Evolutionary conservation across 2,113 vertebrate species (phyloP).

Genomic region (Neopipo cinnamomea): DNA sequence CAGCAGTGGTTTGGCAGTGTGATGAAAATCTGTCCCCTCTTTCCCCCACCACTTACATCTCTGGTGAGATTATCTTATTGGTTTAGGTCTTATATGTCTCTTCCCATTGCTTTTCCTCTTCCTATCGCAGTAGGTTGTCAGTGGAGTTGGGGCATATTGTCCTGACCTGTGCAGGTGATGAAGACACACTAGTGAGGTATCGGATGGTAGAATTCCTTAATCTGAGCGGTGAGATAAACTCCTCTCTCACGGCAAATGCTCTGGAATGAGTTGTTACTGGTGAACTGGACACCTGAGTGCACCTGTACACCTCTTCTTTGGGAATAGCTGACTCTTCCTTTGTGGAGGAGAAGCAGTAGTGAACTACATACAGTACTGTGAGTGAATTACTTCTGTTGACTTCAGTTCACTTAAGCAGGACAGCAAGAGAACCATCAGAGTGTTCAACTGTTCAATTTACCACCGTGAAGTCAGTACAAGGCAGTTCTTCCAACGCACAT

Average conservation of each 20-base stretch:
- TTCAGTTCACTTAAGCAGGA: background rate
- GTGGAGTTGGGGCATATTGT: background rate
- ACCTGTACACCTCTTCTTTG: rapidly evolving
- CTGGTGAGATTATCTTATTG: background rate
- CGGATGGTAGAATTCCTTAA: background rate
- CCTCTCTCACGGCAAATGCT: background rate
- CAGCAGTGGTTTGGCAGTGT: background rate
- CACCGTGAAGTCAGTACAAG: rapidly evolving
- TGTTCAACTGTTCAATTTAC: background rate
- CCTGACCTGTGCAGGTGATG: background rate
- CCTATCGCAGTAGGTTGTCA: background rate
- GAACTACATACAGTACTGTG: no score
- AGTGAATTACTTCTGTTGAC: background rate
- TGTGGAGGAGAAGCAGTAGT: background rate
- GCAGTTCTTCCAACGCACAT: background rate
- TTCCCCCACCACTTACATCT: background rate
- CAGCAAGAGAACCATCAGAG: background rate
- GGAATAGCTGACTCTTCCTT: background rate
- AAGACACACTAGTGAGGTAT: background rate
- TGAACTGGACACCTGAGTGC: rapidly evolving
- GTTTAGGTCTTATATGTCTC: background rate
- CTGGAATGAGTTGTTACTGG: background rate
- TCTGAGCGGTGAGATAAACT: background rate
- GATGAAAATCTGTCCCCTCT: background rate
- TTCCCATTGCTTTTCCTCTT: background rate